A percentile compares a stretch with the other conserved stretches of the same genome.
Evolutionary conservation across 2,113 vertebrate species (phyloP).

Genomic region (Shinisaurus crocodilurus): DNA sequence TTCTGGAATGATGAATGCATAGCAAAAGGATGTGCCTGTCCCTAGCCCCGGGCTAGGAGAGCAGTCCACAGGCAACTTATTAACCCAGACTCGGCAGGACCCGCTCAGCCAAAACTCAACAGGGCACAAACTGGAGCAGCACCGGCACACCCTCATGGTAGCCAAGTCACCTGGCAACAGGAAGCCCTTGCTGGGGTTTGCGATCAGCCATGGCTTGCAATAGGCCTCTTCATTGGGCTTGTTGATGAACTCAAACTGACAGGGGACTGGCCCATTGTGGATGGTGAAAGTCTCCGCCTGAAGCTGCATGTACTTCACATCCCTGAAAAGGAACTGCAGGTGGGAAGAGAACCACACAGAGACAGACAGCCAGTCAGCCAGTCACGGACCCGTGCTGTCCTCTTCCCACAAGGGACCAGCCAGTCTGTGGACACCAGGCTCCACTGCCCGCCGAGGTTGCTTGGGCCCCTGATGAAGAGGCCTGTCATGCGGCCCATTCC

Average conservation of each 20-base stretch:
- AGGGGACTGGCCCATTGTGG: constrained; percentile 91
- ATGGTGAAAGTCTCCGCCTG: constrained; percentile 85
- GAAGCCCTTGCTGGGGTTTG: constrained; percentile 90
- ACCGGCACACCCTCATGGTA: no score
- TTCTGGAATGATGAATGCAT: background rate
- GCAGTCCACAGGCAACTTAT: background rate
- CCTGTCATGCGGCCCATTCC: no score
- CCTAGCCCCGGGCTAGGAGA: no score
- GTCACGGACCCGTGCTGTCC: background rate
- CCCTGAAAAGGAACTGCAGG: constrained; percentile 87
- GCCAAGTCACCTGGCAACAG: constrained; percentile 85
- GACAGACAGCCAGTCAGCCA: background rate
- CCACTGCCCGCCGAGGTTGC: background rate
- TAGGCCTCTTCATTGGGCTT: constrained; percentile 90
- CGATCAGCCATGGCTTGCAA: constrained; percentile 92
- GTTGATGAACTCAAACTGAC: constrained; percentile 95
- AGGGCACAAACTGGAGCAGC: background rate
- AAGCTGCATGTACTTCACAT: constrained; percentile 95
- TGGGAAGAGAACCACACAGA: constrained; percentile 7
- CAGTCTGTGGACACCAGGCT: no score
- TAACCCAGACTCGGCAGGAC: background rate
- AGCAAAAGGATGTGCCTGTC: background rate
- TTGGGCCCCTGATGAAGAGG: no score
- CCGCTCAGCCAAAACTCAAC: no score
- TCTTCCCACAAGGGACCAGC: background rate